Evolutionary conservation across 2,113 vertebrate genomes (phyloP).

Genomic region (Tenebrosternarchus preto): DNA sequence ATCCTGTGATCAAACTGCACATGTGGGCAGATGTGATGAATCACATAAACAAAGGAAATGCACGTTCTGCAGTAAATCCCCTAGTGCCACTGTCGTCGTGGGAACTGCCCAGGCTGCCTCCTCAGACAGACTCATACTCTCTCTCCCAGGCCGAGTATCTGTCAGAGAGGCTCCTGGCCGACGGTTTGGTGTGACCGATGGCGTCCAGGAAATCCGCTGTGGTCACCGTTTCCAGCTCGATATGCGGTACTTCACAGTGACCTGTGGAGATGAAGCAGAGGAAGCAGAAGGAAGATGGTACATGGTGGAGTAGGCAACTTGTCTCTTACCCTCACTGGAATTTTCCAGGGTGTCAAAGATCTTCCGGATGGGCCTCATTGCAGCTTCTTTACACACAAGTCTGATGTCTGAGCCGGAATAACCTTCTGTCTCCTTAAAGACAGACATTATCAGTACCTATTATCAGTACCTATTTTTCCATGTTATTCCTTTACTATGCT

Average conservation of each 20-base stretch:
- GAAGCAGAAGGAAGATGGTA: conserved; percentile 4
- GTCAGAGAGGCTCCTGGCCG: conserved; percentile 81
- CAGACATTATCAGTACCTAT: neutral
- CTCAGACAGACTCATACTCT: conserved; percentile 88
- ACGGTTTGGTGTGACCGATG: conserved; percentile 87
- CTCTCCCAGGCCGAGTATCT: conserved; percentile 87
- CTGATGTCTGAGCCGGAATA: conserved; percentile 95
- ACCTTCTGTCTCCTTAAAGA: conserved; percentile 81
- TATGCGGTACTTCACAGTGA: conserved; percentile 62
- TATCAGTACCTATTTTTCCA: neutral
- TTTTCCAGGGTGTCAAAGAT: conserved; percentile 88
- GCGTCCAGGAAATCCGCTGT: conserved; percentile 88
- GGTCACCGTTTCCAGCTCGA: conserved; percentile 84
- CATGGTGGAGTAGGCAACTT: neutral
- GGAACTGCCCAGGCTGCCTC: neutral
- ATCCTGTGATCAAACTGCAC: neutral
- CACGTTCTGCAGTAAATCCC: no score
- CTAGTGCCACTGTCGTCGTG: neutral
- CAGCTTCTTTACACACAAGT: conserved; percentile 92
- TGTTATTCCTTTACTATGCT: neutral
- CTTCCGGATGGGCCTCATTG: conserved; percentile 93
- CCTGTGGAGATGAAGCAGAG: conserved; percentile 61
- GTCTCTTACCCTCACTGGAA: conserved; percentile 77
- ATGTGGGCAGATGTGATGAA: neutral
- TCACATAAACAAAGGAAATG: neutral